Evolutionary conservation across 1,140 invertebrate genomes (phyloP).

Genomic region (Brachionus paranguensis): DNA sequence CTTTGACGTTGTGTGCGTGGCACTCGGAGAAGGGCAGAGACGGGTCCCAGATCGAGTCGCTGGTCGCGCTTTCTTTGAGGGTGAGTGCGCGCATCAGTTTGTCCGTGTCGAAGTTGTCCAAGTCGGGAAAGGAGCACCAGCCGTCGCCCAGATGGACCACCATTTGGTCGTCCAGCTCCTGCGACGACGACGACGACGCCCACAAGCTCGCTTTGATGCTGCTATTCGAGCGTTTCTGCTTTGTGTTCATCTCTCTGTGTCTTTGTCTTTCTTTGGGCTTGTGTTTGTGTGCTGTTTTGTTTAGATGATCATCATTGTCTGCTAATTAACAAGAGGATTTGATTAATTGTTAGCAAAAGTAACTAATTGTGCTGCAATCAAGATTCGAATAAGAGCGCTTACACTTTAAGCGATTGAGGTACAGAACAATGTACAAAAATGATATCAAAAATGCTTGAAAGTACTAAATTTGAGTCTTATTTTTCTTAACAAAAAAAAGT

Average conservation of each 20-base stretch:
- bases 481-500: too few relatives aligned
- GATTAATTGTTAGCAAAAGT: too few relatives aligned
- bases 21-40: not conserved
- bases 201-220: not conserved
- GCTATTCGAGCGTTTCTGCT: not conserved
- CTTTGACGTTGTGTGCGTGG: not conserved
- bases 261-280: too few relatives aligned
- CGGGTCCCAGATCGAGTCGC: constrained; percentile 3
- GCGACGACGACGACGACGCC: not conserved
- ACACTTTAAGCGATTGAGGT: too few relatives aligned
- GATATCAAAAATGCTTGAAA: too few relatives aligned
- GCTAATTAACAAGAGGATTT: too few relatives aligned
- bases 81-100: not conserved
- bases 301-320: not conserved
- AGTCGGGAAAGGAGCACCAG: constrained; percentile 20
- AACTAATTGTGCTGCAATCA: too few relatives aligned
- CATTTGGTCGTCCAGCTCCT: not conserved
- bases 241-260: too few relatives aligned
- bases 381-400: too few relatives aligned
- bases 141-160: not conserved
- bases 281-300: too few relatives aligned
- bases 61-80: not conserved
- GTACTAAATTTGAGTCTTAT: too few relatives aligned
- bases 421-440: too few relatives aligned
- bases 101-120: constrained; percentile 24